phyloP scores from a whole-genome alignment of 2,888 invertebrate genomes.

The Lasioglossum pauxillum region DNA sequence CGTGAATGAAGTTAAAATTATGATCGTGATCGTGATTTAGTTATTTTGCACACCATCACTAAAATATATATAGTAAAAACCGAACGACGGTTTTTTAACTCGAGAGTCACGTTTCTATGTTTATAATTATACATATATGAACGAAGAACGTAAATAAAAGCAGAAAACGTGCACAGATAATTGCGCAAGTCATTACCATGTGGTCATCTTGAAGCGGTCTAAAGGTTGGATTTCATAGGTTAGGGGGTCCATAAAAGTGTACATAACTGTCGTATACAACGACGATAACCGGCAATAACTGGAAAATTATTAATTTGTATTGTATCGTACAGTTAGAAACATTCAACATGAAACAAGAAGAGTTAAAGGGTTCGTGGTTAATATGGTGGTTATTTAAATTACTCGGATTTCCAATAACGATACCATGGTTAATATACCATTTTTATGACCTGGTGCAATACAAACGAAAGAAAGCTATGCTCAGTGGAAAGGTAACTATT shows the following conservation, averaged over 20 bases:
- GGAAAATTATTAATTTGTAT: background rate
- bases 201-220: background rate
- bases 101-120: background rate
- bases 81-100: background rate
- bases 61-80: background rate
- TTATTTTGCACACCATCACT: no score
- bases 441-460: slow-evolving; percentile 71
- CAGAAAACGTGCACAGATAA: background rate
- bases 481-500: slow-evolving; percentile 78
- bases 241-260: background rate
- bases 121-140: background rate
- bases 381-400: slow-evolving; percentile 81
- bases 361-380: slow-evolving; percentile 68
- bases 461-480: slow-evolving; percentile 71
- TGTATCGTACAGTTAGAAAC: background rate
- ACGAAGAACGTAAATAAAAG: background rate
- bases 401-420: slow-evolving; percentile 79
- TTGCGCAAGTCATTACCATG: slow-evolving; percentile 4
- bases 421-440: slow-evolving; percentile 81
- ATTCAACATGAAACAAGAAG: slow-evolving; percentile 63
- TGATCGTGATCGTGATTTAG: no score
- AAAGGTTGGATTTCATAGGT: slow-evolving; percentile 27
- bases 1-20: no score
- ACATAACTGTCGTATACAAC: background rate
- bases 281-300: background rate